Conservation (phyloP, 2,113 vertebrate genomes). For the Tursiops truncatus region DNA sequence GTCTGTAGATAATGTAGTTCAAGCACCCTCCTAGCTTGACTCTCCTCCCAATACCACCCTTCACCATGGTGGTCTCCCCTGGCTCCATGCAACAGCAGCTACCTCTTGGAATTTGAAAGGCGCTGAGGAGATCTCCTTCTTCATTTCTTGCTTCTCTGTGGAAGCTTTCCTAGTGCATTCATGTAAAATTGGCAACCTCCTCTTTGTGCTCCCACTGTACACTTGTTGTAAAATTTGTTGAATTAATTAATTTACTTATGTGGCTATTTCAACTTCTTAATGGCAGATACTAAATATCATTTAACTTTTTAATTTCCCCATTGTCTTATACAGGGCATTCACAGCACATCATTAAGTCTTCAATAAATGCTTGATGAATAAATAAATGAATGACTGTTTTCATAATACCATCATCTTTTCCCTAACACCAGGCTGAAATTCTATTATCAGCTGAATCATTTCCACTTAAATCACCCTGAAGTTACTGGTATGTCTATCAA, state of each 20-base stretch:
- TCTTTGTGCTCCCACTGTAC: not conserved
- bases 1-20: not conserved
- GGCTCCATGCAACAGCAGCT: not conserved
- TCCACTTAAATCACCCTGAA: not conserved
- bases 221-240: not conserved
- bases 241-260: conserved; percentile 4
- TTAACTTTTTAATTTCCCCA: not conserved
- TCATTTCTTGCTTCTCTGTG: not conserved
- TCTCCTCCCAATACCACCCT: not conserved
- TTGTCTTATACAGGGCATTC: not conserved
- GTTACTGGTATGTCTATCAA: not conserved
- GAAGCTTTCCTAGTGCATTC: not conserved
- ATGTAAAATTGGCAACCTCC: not conserved
- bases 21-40: not conserved
- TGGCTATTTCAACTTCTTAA: not conserved
- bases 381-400: not conserved
- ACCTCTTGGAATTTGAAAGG: not conserved
- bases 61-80: not conserved
- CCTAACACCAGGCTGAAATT: not conserved
- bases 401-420: not conserved
- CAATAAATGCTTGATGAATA: not conserved
- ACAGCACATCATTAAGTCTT: not conserved
- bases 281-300: not conserved
- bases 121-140: not conserved
- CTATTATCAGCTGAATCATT: not conserved